Conservation (phyloP, 1,140 invertebrate genomes). For the Leguminivora glycinivorella region DNA sequence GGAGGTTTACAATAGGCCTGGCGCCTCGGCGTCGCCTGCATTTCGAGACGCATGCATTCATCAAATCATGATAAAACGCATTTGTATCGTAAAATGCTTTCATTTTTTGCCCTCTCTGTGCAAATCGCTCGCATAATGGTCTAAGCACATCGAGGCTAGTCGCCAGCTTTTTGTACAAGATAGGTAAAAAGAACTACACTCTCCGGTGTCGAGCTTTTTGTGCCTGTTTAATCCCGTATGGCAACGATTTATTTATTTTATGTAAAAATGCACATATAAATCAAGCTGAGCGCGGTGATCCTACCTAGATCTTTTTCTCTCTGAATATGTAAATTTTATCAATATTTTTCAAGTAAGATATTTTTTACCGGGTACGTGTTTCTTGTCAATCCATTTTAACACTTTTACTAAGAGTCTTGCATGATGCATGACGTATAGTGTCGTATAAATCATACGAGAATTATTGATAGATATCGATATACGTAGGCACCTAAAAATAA, state of each 20-base stretch:
- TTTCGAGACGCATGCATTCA: constrained; percentile 24
- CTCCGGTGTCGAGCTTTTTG: neutral
- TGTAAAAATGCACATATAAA: constrained; percentile 10
- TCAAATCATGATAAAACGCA: constrained; percentile 28
- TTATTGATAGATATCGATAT: neutral
- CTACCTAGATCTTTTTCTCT: neutral
- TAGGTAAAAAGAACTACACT: constrained; percentile 14
- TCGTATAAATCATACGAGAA: neutral
- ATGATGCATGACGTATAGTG: neutral
- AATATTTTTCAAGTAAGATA: no score
- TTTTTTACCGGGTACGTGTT: neutral
- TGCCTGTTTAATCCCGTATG: neutral
- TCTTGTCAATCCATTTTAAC: neutral
- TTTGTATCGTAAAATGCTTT: constrained; percentile 19
- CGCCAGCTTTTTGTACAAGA: constrained; percentile 9
- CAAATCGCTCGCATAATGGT: constrained; percentile 3
- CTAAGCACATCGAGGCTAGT: constrained; percentile 8
- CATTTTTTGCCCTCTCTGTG: constrained; percentile 16
- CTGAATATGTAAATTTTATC: no score
- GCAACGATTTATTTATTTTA: neutral
- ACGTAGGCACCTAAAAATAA: neutral
- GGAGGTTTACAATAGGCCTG: constrained; percentile 22
- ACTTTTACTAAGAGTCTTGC: neutral
- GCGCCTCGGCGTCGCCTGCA: constrained; percentile 24
- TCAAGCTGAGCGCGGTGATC: neutral